A percentile compares a stretch with the other conserved stretches of the same genome.
Evolutionary conservation across 2,888 invertebrate genomes (phyloP).

Genomic region (Patella caerulea): DNA sequence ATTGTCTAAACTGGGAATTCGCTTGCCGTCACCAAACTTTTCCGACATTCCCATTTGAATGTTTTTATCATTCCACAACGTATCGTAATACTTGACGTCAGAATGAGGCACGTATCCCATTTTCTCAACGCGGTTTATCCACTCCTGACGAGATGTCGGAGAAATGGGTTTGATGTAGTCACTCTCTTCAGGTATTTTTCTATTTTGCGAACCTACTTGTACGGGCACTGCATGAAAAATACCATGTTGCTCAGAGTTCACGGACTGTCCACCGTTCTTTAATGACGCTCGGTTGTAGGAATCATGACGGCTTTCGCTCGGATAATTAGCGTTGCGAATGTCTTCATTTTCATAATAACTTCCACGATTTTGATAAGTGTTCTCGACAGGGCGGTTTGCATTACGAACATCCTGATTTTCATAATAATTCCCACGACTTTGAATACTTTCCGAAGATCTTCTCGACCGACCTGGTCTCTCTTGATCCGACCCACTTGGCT

Average conservation of each 20-base stretch:
- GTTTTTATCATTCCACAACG: background rate
- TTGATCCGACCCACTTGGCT: conserved; percentile 18
- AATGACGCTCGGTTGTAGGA: background rate
- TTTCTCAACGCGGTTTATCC: background rate
- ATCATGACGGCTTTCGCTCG: background rate
- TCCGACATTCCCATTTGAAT: conserved; percentile 4
- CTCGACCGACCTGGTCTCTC: background rate
- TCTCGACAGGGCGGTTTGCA: background rate
- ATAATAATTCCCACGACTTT: background rate
- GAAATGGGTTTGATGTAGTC: background rate
- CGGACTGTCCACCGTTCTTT: background rate
- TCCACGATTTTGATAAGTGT: background rate
- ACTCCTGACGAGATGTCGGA: background rate
- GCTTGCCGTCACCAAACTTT: background rate
- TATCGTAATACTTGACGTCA: background rate
- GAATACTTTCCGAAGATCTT: background rate
- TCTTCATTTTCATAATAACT: conserved; percentile 10
- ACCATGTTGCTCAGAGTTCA: conserved; percentile 12
- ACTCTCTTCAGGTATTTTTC: background rate
- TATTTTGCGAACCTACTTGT: conserved; percentile 12
- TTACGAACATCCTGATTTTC: background rate
- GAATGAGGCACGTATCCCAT: conserved; percentile 5
- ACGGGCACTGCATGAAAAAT: conserved; percentile 19
- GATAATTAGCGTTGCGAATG: background rate
- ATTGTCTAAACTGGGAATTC: background rate